phyloP scores from a whole-genome alignment of 2,113 vertebrate species.

The Melanocharis versteri region DNA sequence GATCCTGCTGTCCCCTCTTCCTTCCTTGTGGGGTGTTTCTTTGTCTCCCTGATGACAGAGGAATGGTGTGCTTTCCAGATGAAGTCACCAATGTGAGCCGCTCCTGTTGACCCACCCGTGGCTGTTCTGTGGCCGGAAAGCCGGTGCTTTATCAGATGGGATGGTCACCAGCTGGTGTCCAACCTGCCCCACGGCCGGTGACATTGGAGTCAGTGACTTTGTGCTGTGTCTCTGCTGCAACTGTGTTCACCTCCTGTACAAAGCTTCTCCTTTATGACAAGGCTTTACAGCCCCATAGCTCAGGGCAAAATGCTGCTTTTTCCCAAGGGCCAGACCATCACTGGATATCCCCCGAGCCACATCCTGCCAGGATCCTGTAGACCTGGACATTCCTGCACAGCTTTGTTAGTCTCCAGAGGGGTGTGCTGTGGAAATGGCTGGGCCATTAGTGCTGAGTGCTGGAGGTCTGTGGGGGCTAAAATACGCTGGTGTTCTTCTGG shows the following conservation, averaged over 20 bases:
- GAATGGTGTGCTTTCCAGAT: not conserved
- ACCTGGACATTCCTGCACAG: not conserved
- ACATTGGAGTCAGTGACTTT: not conserved
- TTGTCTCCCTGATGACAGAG: not conserved
- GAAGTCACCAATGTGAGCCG: not conserved
- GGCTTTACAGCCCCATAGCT: not conserved
- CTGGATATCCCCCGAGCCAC: not conserved
- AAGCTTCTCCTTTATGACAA: not conserved
- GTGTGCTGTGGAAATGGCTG: not conserved
- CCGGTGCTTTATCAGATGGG: not conserved
- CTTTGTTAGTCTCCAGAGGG: not conserved
- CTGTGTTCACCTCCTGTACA: not conserved
- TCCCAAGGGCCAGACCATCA: not conserved
- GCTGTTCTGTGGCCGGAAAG: not conserved
- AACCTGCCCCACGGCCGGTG: not conserved
- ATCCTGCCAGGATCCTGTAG: not conserved
- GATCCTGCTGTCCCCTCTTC: not conserved
- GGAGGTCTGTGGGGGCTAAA: not conserved
- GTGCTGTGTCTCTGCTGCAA: not conserved
- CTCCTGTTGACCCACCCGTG: not conserved
- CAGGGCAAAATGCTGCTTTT: not conserved
- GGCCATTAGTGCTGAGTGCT: not conserved
- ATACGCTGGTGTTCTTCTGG: not conserved
- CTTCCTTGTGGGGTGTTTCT: not conserved
- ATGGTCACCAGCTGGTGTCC: not conserved